Conservation (phyloP, 2,797 vertebrate species). For the Halcyon leucocephala region DNA sequence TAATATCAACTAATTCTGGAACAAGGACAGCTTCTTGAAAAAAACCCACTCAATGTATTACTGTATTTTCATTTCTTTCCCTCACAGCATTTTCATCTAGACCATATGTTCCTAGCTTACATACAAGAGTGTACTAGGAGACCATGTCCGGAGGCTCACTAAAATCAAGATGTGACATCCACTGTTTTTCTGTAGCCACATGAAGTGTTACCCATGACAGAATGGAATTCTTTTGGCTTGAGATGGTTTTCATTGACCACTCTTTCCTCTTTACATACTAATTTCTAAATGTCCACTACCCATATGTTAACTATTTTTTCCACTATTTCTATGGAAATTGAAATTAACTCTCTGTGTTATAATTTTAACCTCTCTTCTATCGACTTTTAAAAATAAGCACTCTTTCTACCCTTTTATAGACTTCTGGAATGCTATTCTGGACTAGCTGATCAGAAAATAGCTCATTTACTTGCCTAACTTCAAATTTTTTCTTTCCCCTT, state of each 20-base stretch:
- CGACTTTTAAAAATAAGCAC: not conserved
- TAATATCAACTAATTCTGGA: constrained; percentile 45
- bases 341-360: not conserved
- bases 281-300: not conserved
- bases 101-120: constrained; percentile 21
- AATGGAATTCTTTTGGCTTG: not conserved
- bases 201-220: not conserved
- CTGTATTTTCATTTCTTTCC: not conserved
- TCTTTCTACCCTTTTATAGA: not conserved
- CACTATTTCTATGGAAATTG: not conserved
- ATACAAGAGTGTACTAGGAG: not conserved
- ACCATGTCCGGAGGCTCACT: not conserved
- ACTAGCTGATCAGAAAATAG: not conserved
- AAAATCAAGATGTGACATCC: not conserved
- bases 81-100: not conserved
- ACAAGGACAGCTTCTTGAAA: not conserved
- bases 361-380: not conserved
- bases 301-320: not conserved
- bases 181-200: not conserved
- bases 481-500: not conserved
- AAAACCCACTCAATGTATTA: not conserved
- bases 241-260: not conserved
- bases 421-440: not conserved
- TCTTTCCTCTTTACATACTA: not conserved
- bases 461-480: not conserved